Conservation (phyloP, 2,888 invertebrate species). For the Oxytorus armatus region DNA sequence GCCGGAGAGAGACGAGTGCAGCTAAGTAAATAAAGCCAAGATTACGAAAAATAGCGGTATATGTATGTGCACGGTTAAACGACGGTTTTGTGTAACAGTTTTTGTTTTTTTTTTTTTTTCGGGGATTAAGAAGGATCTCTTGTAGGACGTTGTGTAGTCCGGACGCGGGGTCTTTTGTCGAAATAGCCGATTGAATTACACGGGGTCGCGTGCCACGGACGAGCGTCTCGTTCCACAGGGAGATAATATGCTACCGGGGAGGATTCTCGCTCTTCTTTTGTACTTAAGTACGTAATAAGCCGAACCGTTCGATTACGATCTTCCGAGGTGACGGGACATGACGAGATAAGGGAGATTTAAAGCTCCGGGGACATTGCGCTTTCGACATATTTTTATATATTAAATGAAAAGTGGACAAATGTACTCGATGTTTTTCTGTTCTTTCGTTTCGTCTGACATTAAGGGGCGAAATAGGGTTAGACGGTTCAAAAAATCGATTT, state of each 20-base stretch:
- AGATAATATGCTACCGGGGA: slow-evolving; percentile 27
- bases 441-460: too few relatives aligned
- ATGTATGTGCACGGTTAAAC: slow-evolving; percentile 49
- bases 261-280: slow-evolving; percentile 32
- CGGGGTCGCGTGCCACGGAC: slow-evolving; percentile 81
- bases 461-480: too few relatives aligned
- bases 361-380: background rate
- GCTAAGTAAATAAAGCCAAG: slow-evolving; percentile 77
- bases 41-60: slow-evolving; percentile 69
- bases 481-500: too few relatives aligned
- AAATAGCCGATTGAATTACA: slow-evolving; percentile 84
- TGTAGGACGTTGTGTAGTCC: slow-evolving; percentile 60
- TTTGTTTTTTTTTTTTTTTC: slow-evolving; percentile 53
- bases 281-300: slow-evolving; percentile 60
- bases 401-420: background rate
- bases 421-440: too few relatives aligned
- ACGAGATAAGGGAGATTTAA: slow-evolving; percentile 60
- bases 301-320: slow-evolving; percentile 54
- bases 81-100: slow-evolving; percentile 74
- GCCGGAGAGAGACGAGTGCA: slow-evolving; percentile 67
- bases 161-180: slow-evolving; percentile 74
- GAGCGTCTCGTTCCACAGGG: slow-evolving; percentile 39
- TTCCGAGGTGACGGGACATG: slow-evolving; percentile 60
- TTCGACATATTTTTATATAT: background rate
- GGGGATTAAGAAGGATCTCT: slow-evolving; percentile 65